These are phyloP conservation scores for Drosophila yooni DNA, from an alignment of 2,888 invertebrate genomes.

Conservation along the genomic window DNA sequence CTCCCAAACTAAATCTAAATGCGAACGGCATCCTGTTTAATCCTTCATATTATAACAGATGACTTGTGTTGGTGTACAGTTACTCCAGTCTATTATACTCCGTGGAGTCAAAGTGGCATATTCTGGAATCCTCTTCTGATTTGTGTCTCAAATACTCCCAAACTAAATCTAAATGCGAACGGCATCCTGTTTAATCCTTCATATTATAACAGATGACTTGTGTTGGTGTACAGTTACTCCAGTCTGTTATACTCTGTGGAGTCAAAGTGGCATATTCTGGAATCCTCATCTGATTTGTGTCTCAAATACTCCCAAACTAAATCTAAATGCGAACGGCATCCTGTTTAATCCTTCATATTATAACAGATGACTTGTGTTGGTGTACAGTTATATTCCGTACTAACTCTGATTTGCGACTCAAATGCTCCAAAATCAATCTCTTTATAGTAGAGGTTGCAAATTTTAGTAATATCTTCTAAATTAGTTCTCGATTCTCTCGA, in stretches of 20 bases:
- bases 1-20: slow-evolving; percentile 24
- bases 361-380: slow-evolving; percentile 44
- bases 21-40: slow-evolving; percentile 57
- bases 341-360: slow-evolving; percentile 27
- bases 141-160: slow-evolving; percentile 51
- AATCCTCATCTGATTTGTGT: neutral
- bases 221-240: slow-evolving; percentile 10
- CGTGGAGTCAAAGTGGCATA: slow-evolving; percentile 54
- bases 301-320: slow-evolving; percentile 11
- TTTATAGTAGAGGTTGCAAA: too few relatives aligned
- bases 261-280: slow-evolving; percentile 49
- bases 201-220: slow-evolving; percentile 49
- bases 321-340: slow-evolving; percentile 18
- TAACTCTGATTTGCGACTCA: neutral
- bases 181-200: slow-evolving; percentile 31
- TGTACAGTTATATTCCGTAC: neutral
- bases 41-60: slow-evolving; percentile 46
- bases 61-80: slow-evolving; percentile 51
- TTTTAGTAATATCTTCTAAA: too few relatives aligned
- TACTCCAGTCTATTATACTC: neutral
- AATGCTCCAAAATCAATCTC: too few relatives aligned
- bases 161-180: slow-evolving; percentile 16
- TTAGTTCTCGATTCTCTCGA: too few relatives aligned
- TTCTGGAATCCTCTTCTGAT: slow-evolving; percentile 5
- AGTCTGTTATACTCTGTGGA: slow-evolving; percentile 15